These are phyloP conservation scores for Chironomus striatipennis DNA, from an alignment of 1,140 invertebrate genomes.

Conservation along the genomic window DNA sequence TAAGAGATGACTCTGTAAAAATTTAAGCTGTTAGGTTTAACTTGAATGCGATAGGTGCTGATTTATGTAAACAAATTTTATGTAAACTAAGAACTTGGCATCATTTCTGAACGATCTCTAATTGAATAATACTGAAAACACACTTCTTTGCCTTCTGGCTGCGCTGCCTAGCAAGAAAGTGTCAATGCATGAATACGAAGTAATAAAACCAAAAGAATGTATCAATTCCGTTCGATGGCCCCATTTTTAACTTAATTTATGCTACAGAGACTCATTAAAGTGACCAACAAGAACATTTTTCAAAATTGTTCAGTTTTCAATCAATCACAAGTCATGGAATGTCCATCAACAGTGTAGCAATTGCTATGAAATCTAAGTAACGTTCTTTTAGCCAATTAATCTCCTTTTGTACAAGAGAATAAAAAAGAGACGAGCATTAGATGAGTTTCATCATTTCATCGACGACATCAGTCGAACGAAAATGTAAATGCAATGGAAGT, in stretches of 20 bases:
- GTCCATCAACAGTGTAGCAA: not conserved
- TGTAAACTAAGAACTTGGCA: no score
- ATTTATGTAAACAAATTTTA: no score
- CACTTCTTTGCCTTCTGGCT: no score
- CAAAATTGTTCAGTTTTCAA: not conserved
- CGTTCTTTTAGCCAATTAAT: not conserved
- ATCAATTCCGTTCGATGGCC: constrained; percentile 5
- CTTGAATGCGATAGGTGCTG: no score
- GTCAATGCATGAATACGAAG: not conserved
- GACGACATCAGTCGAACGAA: not conserved
- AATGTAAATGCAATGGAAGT: not conserved
- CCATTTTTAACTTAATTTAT: not conserved
- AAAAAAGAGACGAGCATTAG: no score
- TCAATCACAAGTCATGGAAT: not conserved
- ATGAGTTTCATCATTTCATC: not conserved
- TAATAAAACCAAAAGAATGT: not conserved
- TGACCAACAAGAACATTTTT: not conserved
- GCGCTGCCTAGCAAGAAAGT: not conserved
- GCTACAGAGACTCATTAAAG: not conserved
- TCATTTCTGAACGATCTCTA: no score
- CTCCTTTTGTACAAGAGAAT: not conserved
- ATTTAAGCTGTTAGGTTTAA: no score
- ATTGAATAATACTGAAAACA: no score
- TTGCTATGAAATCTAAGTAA: not conserved
- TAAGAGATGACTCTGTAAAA: no score